Conservation (phyloP, 1,140 invertebrate species). For the Teleopsis dalmanni region DNA sequence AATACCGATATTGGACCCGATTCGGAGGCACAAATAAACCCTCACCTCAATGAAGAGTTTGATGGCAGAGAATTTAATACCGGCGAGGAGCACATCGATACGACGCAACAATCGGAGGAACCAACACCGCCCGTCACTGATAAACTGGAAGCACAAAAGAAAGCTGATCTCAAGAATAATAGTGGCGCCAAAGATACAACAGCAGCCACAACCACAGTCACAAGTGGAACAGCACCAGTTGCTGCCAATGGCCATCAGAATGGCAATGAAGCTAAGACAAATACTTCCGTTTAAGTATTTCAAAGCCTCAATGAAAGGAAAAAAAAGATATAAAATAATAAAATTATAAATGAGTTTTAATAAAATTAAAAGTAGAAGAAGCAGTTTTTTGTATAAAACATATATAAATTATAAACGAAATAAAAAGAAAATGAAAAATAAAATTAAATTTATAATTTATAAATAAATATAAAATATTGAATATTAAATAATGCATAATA, state of each 20-base stretch:
- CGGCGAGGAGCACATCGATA: constrained; percentile 40
- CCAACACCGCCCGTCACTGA: constrained; percentile 41
- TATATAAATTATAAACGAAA: background rate
- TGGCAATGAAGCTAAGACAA: constrained; percentile 32
- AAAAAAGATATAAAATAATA: background rate
- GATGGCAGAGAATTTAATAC: constrained; percentile 33
- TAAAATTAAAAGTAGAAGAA: background rate
- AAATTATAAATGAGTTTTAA: background rate
- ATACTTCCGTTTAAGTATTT: constrained; percentile 31
- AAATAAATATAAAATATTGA: too few relatives aligned
- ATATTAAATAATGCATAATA: too few relatives aligned
- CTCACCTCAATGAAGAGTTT: constrained; percentile 35
- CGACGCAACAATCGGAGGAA: constrained; percentile 38
- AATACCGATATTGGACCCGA: constrained; percentile 42
- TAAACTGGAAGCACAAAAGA: constrained; percentile 39
- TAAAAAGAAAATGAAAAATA: too few relatives aligned
- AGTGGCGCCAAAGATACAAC: constrained; percentile 14
- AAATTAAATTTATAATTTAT: too few relatives aligned
- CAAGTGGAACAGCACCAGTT: too few relatives aligned
- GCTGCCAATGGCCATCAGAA: constrained; percentile 25
- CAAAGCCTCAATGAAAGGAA: background rate
- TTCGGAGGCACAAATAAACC: constrained; percentile 43
- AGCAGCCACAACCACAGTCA: constrained; percentile 2
- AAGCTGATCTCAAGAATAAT: constrained; percentile 34
- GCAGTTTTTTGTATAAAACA: background rate